Conservation (phyloP, 1,140 invertebrate genomes). For the Drosophila baimaii region DNA sequence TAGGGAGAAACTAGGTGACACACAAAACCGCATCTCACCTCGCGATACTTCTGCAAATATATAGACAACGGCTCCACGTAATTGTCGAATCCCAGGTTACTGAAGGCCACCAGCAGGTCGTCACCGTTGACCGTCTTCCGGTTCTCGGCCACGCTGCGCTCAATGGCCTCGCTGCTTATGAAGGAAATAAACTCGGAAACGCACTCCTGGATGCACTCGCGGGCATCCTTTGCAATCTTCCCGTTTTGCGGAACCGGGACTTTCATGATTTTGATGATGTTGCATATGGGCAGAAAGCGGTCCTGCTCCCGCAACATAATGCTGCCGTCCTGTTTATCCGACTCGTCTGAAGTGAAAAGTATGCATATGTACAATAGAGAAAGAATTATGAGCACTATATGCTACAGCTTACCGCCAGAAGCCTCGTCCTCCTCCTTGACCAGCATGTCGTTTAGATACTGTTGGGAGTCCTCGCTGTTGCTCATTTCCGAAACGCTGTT, state of each 20-base stretch:
- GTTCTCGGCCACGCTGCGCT: conserved; percentile 98
- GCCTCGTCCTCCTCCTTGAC: conserved; percentile 76
- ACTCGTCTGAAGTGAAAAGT: conserved; percentile 63
- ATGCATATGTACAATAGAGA: neutral
- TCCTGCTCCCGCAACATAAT: conserved; percentile 92
- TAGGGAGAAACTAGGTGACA: neutral
- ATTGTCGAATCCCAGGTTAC: conserved; percentile 98
- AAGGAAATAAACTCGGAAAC: conserved; percentile 99
- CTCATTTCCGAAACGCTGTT: conserved; percentile 53
- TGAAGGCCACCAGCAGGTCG: conserved; percentile 98
- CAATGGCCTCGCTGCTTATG: conserved; percentile 99
- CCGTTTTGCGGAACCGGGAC: conserved; percentile 97
- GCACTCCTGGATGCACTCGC: conserved; percentile 99
- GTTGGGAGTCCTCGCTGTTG: conserved; percentile 78
- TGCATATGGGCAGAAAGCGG: conserved; percentile 98
- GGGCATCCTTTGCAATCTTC: conserved; percentile 99
- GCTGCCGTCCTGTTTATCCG: conserved; percentile 71
- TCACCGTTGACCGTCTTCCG: conserved; percentile 99
- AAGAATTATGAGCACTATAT: neutral
- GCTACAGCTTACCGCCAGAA: conserved; percentile 58
- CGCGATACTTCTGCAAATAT: conserved; percentile 98
- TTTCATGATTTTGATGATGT: conserved; percentile 99
- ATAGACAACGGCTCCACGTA: conserved; percentile 98
- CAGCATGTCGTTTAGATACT: conserved; percentile 68
- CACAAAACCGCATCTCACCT: conserved; percentile 83